Conservation (phyloP, 2,888 invertebrate species). For the Hyposoter didymator region DNA sequence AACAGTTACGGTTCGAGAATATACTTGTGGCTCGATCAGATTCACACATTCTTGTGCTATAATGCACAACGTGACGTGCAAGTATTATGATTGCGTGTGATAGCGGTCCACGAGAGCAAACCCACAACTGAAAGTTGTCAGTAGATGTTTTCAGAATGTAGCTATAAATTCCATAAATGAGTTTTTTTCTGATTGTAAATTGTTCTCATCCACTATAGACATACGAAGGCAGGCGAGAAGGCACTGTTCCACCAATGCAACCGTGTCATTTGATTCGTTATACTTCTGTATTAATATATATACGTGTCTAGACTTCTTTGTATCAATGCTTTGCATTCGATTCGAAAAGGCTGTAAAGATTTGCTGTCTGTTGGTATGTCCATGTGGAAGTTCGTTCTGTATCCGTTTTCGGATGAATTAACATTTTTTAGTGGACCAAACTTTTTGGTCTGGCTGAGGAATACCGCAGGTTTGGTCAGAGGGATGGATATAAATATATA, state of each 20-base stretch:
- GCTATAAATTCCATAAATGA: conserved; percentile 74
- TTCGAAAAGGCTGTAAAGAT: conserved; percentile 74
- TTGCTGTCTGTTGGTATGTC: background rate
- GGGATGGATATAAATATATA: conserved; percentile 41
- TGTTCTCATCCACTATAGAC: conserved; percentile 75
- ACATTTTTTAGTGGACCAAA: conserved; percentile 70
- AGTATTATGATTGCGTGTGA: conserved; percentile 44
- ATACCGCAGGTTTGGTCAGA: conserved; percentile 43
- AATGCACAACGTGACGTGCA: conserved; percentile 51
- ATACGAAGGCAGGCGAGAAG: conserved; percentile 65
- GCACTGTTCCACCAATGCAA: conserved; percentile 4
- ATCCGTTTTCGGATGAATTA: conserved; percentile 72
- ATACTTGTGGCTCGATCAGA: conserved; percentile 34
- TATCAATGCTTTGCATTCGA: conserved; percentile 13
- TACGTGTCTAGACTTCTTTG: background rate
- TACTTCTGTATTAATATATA: conserved; percentile 7
- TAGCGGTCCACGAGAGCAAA: conserved; percentile 49
- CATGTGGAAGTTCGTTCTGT: conserved; percentile 36
- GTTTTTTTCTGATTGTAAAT: conserved; percentile 78
- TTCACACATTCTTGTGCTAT: background rate
- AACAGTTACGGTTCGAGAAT: conserved; percentile 46
- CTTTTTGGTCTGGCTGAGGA: conserved; percentile 39
- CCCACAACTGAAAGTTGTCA: conserved; percentile 34
- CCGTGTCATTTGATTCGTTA: conserved; percentile 54
- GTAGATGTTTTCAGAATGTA: conserved; percentile 38